These are phyloP conservation scores for Drosophila prosaltans DNA, from an alignment of 1,140 invertebrate species.

Conservation along the genomic window DNA sequence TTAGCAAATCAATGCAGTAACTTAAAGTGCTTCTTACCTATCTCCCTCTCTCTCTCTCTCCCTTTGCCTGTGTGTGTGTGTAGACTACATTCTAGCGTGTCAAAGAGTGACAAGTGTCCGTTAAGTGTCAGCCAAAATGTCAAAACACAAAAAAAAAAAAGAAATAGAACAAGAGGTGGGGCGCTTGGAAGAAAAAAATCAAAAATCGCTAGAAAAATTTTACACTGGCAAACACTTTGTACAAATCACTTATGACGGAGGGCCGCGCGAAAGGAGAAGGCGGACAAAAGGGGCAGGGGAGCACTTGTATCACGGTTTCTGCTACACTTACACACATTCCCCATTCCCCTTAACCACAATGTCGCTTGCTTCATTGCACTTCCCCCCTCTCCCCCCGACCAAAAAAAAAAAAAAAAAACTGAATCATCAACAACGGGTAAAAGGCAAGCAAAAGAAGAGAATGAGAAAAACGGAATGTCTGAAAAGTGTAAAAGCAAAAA, in stretches of 20 bases:
- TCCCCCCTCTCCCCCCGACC: constrained; percentile 11
- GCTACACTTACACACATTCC: constrained; percentile 9
- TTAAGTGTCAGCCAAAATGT: constrained; percentile 69
- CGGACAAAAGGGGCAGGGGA: neutral
- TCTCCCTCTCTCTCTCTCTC: neutral
- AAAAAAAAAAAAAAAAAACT: constrained; percentile 39
- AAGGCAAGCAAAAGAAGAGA: constrained; percentile 25
- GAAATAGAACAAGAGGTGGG: neutral
- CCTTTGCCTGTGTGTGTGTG: neutral
- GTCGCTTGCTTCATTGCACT: constrained; percentile 45
- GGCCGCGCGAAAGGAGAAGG: neutral
- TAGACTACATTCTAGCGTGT: constrained; percentile 22
- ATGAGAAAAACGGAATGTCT: neutral
- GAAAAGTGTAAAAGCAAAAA: constrained; percentile 13
- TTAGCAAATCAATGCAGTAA: neutral
- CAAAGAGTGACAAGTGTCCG: constrained; percentile 60
- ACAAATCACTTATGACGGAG: constrained; percentile 73
- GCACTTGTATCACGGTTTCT: neutral
- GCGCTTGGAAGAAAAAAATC: neutral
- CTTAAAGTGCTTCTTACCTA: neutral
- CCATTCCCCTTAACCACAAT: neutral
- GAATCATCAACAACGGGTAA: constrained; percentile 63
- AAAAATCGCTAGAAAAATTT: constrained; percentile 32
- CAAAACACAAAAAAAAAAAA: constrained; percentile 27
- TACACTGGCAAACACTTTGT: constrained; percentile 66